Conservation (phyloP, 2,888 invertebrate genomes). For the Halictus ligatus region DNA sequence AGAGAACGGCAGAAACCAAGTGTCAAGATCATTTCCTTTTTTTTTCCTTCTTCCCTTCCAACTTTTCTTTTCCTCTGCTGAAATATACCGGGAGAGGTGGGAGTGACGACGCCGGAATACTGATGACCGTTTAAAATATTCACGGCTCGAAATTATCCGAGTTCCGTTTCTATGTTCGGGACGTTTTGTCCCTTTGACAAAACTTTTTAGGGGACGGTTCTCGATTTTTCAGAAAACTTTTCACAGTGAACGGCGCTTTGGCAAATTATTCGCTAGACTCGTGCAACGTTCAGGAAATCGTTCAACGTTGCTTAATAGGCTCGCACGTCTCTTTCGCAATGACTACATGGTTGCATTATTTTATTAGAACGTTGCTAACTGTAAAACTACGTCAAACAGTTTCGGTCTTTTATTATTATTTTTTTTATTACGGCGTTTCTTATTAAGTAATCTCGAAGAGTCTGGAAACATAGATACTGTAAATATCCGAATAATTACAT, state of each 20-base stretch:
- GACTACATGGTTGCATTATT: conserved; percentile 5
- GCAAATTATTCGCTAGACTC: neutral
- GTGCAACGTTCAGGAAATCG: conserved; percentile 1
- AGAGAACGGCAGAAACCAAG: conserved; percentile 34
- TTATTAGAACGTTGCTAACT: neutral
- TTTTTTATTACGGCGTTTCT: neutral
- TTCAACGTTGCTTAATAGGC: neutral
- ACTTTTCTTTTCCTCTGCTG: neutral
- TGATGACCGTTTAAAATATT: conserved; percentile 9
- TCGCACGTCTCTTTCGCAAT: conserved; percentile 5
- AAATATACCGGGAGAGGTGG: neutral
- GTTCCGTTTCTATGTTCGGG: neutral
- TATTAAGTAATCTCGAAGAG: neutral
- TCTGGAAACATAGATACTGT: too few relatives aligned
- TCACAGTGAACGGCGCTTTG: neutral
- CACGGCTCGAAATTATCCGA: neutral
- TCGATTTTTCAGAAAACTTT: neutral
- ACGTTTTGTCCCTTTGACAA: neutral
- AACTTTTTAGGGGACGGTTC: neutral
- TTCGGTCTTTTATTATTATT: neutral
- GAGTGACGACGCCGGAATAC: neutral
- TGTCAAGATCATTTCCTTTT: conserved; percentile 53
- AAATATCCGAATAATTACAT: too few relatives aligned
- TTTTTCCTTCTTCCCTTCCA: conserved; percentile 14
- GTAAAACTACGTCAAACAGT: neutral